Base-by-base conservation (phyloP, 2,888 invertebrate genomes). In the Apotomis turbidana region DNA sequence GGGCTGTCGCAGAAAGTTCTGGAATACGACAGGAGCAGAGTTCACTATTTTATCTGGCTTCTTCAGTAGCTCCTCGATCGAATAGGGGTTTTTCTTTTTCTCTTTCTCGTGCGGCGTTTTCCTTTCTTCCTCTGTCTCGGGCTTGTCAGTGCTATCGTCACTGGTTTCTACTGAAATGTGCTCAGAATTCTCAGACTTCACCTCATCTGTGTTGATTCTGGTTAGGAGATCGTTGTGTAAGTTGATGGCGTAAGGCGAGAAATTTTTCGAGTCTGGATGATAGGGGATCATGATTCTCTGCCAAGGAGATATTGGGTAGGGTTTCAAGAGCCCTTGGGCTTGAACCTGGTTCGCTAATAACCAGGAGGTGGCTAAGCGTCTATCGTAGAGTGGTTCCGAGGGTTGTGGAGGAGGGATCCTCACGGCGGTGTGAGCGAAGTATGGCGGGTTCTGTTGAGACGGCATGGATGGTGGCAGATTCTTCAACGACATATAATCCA, bases 61-160 rank as follows among this genome's bases (percentile, higher is more conserved):
- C 83, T 97, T 97, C 44, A 97, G 84, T 8, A 97, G 86, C 82
- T 97, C 97, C 79, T 97, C 97, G 83, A 98, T 98, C 1, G 97
- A 97, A 83, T 97, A 98, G 0, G 97, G 97, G 84, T 97, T 97
- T 75, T 96, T 95, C 85, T 97, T 96, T 78, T 94, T 93, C 61
- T 90, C 90, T 73, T 90, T 91, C 76, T 94, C 94, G 46, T 85
- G 77, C 27, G 79, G 80, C 0, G 85, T 83, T 76, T 89, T 90
- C 61, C 83, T 83, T 46, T 90, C 89, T n/a, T 79, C 79, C 6
- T 93, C 90, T 0, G 84, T 86, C n/a, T 93, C 93, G 0, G 90
- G 90, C 75, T 94, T 91, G 75, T 95, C 95, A 3, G 94, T 86
- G 69, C 95, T 95, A 76, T 95, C 95, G 71, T 95, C 95, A 73